Conservation (phyloP, 2,113 vertebrate genomes). For the Mellivora capensis region DNA sequence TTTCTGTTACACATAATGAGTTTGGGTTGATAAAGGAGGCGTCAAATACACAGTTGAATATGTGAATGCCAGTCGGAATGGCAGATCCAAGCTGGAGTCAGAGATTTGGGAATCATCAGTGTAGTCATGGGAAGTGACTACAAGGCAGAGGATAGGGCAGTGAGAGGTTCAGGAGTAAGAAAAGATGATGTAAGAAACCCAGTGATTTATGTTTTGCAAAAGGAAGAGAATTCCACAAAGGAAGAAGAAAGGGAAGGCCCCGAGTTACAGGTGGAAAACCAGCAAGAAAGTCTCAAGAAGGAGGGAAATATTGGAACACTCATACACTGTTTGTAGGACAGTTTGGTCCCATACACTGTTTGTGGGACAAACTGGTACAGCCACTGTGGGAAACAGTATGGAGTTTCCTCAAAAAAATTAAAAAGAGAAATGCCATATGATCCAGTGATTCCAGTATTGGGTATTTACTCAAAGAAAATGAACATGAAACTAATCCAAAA, state of each 20-base stretch:
- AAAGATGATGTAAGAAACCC: neutral
- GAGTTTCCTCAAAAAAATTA: neutral
- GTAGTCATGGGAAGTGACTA: neutral
- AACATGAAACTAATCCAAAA: neutral
- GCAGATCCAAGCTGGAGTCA: neutral
- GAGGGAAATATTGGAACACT: neutral
- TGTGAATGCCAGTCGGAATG: neutral
- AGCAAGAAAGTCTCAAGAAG: neutral
- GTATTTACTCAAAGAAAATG: neutral
- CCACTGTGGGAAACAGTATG: neutral
- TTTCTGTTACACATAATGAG: neutral
- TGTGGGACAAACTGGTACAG: neutral
- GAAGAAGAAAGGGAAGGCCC: neutral
- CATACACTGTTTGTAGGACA: neutral
- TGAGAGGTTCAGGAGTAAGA: neutral
- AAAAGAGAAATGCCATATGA: neutral
- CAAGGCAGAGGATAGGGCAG: no score
- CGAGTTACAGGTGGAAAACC: neutral
- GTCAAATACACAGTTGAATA: neutral
- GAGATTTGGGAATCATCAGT: neutral
- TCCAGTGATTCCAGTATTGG: neutral
- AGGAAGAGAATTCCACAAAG: neutral
- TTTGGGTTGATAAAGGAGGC: neutral
- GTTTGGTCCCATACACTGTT: neutral
- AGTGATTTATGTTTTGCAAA: neutral